Conservation (phyloP, 2,797 vertebrate species). For the Mus caroli region DNA sequence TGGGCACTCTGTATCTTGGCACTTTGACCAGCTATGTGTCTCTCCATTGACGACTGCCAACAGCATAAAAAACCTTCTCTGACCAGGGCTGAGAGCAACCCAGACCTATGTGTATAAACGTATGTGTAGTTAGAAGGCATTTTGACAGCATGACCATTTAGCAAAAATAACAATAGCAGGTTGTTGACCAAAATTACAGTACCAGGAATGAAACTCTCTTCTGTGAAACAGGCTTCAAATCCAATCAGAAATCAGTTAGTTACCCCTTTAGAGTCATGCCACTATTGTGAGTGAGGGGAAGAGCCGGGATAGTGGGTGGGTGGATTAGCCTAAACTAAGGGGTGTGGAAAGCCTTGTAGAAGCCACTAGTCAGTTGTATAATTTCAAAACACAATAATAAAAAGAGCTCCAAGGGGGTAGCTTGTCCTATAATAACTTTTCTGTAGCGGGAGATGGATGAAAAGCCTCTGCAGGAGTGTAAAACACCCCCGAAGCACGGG, state of each 20-base stretch:
- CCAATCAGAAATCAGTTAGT: background rate
- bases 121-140: background rate
- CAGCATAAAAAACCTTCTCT: background rate
- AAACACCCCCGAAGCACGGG: background rate
- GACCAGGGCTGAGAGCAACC: background rate
- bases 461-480: background rate
- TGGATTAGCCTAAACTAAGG: background rate
- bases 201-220: background rate
- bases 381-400: background rate
- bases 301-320: background rate
- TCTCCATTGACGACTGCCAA: background rate
- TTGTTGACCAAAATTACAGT: background rate
- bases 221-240: background rate
- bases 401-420: background rate
- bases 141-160: background rate
- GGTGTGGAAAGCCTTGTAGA: background rate
- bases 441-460: background rate
- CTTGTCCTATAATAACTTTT: background rate
- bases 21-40: background rate
- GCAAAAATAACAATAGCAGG: background rate
- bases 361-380: background rate
- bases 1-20: too few relatives aligned
- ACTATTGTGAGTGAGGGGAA: slow-evolving; percentile 43
- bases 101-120: background rate
- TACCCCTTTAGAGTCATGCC: background rate